Evolutionary conservation across 2,888 invertebrate species (phyloP), one percentile per base, ranked within the genome.

Genomic region (Agrotis puta): DNA sequence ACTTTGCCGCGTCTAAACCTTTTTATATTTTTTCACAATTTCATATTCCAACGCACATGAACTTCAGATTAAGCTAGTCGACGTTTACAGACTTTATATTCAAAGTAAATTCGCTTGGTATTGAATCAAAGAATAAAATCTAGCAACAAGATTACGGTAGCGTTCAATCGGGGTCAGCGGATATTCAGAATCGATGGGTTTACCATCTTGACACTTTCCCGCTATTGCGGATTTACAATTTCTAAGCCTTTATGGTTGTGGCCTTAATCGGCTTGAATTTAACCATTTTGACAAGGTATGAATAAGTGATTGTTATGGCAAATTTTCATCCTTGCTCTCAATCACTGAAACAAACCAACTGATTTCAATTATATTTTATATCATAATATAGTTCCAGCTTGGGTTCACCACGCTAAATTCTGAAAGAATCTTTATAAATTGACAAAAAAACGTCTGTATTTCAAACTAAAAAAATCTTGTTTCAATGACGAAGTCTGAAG

Each of bases 161-260:
- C 20, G 14, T 39, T 63, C 72, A 53, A 75, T 72, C 63, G 53
- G 20, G 51, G 54, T 43, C 57, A 74, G 33, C 62, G 80, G 76
- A 79, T 79, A 76, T 79, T 74, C 57, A 74, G 57, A 58, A 74
- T n/a, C 48, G 61, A 65, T 65, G 45, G 50, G 45, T 45, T 79
- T 57, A 62, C 53, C 18, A 63, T 45, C 70, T 72, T 33, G 63
- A 39, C 74, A 64, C 20, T 71, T 62, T 50, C 4, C 20, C 48
- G 75, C 27, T 14, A 50, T 24, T 57, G 69, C 50, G 11, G 11
- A 64, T 79, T 72, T 27, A 9, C 33, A 50, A 56, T 64, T 64
- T 56, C 24, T 39, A 45, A 27, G 48, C 20, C 16, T 50, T n/a
- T 54, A 0, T 54, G 16, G 9, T 2, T 13, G 45, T 47, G 13